Conservation (phyloP, 2,888 invertebrate species). For the Tachina fera region DNA sequence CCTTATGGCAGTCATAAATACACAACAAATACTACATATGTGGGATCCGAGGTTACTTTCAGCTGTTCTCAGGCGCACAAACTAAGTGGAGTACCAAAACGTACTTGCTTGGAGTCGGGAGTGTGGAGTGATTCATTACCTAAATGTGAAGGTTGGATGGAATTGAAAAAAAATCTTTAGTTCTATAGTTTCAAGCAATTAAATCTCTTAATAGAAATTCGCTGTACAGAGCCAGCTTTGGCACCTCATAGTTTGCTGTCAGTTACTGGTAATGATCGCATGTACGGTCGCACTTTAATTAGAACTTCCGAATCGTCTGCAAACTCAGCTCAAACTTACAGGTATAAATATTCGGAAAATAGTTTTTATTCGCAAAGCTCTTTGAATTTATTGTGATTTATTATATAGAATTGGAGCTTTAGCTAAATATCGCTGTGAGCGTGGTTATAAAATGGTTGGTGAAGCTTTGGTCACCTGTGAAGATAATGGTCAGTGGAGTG, state of each 20-base stretch:
- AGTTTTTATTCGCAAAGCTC: background rate
- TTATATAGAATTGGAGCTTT: slow-evolving; percentile 87
- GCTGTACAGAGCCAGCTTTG: slow-evolving; percentile 92
- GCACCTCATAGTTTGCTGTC: slow-evolving; percentile 94
- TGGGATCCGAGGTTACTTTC: slow-evolving; percentile 91
- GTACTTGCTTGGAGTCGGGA: slow-evolving; percentile 89
- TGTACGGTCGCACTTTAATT: slow-evolving; percentile 92
- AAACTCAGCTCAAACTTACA: slow-evolving; percentile 90
- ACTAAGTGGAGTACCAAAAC: slow-evolving; percentile 88
- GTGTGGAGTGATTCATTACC: slow-evolving; percentile 93
- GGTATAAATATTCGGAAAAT: slow-evolving; percentile 78
- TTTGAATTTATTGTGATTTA: background rate
- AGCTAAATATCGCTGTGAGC: slow-evolving; percentile 94
- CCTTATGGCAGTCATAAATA: slow-evolving; percentile 91
- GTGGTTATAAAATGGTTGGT: slow-evolving; percentile 94
- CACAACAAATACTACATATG: slow-evolving; percentile 89
- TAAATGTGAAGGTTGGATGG: slow-evolving; percentile 88
- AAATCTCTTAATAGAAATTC: slow-evolving; percentile 87
- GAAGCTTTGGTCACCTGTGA: slow-evolving; percentile 93
- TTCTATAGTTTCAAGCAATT: background rate
- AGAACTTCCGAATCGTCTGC: slow-evolving; percentile 88
- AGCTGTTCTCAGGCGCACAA: slow-evolving; percentile 91
- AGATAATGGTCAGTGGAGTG: slow-evolving; percentile 93
- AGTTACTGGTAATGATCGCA: slow-evolving; percentile 94
- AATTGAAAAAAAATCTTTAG: background rate